Conservation (phyloP, 2,888 invertebrate species). For the Hirudinaria manillensis region DNA sequence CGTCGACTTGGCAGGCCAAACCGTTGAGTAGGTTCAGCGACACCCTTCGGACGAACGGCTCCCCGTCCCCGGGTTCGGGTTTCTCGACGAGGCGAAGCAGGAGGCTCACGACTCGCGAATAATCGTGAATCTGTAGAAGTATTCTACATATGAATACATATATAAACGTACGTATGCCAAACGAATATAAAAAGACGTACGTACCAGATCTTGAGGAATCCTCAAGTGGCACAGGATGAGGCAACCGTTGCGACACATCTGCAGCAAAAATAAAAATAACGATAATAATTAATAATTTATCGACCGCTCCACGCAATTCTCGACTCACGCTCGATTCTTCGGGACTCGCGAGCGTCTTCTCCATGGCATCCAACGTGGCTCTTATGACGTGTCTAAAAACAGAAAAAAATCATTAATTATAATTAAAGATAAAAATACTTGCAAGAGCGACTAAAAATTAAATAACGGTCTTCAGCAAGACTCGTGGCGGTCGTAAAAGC, state of each 20-base stretch:
- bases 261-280: conserved; percentile 5
- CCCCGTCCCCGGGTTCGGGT: conserved; percentile 50
- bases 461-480: no score
- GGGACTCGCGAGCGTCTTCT: neutral
- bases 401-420: neutral
- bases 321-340: neutral
- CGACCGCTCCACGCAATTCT: conserved; percentile 35
- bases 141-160: conserved; percentile 4
- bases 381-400: conserved; percentile 4
- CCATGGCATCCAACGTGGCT: conserved; percentile 11
- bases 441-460: no score
- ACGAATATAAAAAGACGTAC: neutral
- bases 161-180: neutral
- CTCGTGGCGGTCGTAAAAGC: neutral
- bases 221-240: conserved; percentile 87
- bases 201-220: conserved; percentile 79
- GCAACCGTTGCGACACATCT: conserved; percentile 91
- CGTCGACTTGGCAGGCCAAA: conserved; percentile 91
- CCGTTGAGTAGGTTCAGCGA: conserved; percentile 90
- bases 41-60: conserved; percentile 82
- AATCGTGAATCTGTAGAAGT: conserved; percentile 75
- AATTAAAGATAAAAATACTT: neutral
- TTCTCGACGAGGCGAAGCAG: conserved; percentile 71
- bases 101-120: conserved; percentile 76
- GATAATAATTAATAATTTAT: neutral